Evolutionary conservation across 92 coral and sea anemone species (phyloP), one percentile per base, ranked within the genome.

Genomic region (Pocillopora meandrina): DNA sequence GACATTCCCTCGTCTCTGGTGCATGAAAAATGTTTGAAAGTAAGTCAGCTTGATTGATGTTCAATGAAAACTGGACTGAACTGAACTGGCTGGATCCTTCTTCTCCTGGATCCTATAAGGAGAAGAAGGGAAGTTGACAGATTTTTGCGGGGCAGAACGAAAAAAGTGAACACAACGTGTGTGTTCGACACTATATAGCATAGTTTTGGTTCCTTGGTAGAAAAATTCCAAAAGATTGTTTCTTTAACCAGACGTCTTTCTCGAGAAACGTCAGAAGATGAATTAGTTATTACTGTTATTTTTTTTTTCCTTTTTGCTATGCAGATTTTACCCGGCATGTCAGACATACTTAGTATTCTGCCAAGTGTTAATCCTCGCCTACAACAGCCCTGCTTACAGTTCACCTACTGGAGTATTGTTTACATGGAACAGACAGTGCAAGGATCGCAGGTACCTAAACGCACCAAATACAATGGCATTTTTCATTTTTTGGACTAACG

Each of bases 21-120:
- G 14, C 93, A 96, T 76, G 98, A 95, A 49, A 96, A 92, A 58
- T 96, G 99, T 81, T 87, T 94, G 59, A 96, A 96, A 95, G 99
- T 96, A 88, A 52, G 64, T 66, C 42, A 13, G 12, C 11, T 26
- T 1, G 69, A 14, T 42, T 42, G 52, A 58, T 35, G 11, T 23
- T 14, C 31, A 65, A 0, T 0, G 34, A 12, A 20, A 57, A 9
- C 14, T 57, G 4, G 17, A 23, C 13, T 7, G 33, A 9, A 65
- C 23, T 65, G 0, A 26, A 26, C 31, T 26, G 31, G 31, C 1
- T 26, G 31, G 31, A 26, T 42, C 52, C 52, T 26, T n/a, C n/a
- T n/a, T n/a, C n/a, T n/a, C 49, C 5, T 42, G 2, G 49, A 5
- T 42, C 52, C 52, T 26, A 42, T 7, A 2, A 7, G 52, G 8